Base-by-base conservation (phyloP, 2,113 vertebrate genomes). In the Mesitornis unicolor region DNA sequence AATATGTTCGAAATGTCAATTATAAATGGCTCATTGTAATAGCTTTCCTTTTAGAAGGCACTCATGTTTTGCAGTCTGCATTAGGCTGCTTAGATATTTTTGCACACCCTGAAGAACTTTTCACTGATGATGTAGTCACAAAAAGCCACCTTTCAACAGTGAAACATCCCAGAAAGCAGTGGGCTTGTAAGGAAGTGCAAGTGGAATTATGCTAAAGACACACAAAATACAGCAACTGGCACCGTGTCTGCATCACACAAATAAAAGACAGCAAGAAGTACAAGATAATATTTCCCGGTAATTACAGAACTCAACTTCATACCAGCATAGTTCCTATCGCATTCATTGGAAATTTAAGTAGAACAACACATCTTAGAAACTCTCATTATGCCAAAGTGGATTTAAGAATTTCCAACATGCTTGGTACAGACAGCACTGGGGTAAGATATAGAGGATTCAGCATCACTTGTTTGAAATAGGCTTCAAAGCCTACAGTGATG, bases 181-280 rank as follows among this genome's bases (percentile, higher is more conserved):
- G 7, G 57, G 28, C 5, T 81, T 56, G 14, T 40, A 71, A 36
- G 35, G 50, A 87, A 50, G 48, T 19, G 11, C 5, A 77, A 64
- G 33, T 17, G 19, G 50, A 77, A 67, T 73, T 79, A 35, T 36
- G 35, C 26, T 61, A 40, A 74, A 83, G 63, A 22, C 16, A 47
- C 0, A 0, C 3, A 18, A 33, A 38, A 31, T 2, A 4, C 8
- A 79, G 36, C 47, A 65, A 2, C 3, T 73, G 57, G 43, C 51
- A 16, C 33, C 4, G 21, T 42, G 63, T 43, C 63, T 65, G 38
- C 61, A 56, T 24, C 15, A 29, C 18, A 38, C 42, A 61, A 82
- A 64, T 48, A n/a, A 47, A 95, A 76, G 61, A 69, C 8, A 35
- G 38, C 3, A 56, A 80, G 24, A 0, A 2, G 18, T 11, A 33